Evolutionary conservation across 2,113 vertebrate genomes (phyloP).

Genomic region (Centropristis striata): DNA sequence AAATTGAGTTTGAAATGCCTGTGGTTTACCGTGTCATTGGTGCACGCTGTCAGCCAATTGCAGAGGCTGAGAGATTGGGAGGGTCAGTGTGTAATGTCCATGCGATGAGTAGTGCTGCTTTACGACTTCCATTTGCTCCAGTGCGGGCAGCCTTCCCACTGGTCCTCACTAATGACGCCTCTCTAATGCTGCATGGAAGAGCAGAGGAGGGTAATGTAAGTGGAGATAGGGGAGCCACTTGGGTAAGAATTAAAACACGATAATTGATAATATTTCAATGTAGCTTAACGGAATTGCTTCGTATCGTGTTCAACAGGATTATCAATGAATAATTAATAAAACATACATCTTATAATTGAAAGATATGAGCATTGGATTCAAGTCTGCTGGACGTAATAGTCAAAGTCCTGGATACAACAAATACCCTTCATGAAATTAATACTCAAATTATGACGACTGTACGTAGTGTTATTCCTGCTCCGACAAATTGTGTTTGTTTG

Average conservation of each 20-base stretch:
- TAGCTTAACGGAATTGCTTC: slow-evolving; percentile 69
- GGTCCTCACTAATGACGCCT: slow-evolving; percentile 80
- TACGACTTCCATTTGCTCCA: slow-evolving; percentile 84
- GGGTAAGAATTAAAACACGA: slow-evolving; percentile 81
- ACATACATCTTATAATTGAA: slow-evolving; percentile 55
- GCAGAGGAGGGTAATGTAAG: slow-evolving; percentile 73
- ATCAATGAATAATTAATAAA: slow-evolving; percentile 73
- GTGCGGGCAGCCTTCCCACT: slow-evolving; percentile 76
- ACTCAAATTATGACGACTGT: neutral
- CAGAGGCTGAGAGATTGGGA: slow-evolving; percentile 76
- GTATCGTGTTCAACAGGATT: slow-evolving; percentile 66
- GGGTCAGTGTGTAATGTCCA: slow-evolving; percentile 83
- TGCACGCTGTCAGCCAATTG: slow-evolving; percentile 76
- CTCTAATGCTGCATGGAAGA: slow-evolving; percentile 80
- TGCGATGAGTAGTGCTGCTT: slow-evolving; percentile 80
- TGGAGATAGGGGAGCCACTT: slow-evolving; percentile 76
- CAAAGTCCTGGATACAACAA: slow-evolving; percentile 20
- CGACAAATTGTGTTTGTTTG: neutral
- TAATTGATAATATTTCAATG: slow-evolving; percentile 82
- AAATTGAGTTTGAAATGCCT: slow-evolving; percentile 85
- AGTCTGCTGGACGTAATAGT: slow-evolving; percentile 1
- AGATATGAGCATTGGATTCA: slow-evolving; percentile 17
- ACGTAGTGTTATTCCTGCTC: neutral
- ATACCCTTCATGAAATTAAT: slow-evolving; percentile 15
- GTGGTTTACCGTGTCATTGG: slow-evolving; percentile 80